Conservation (phyloP, 2,888 invertebrate genomes). For the Noctuana brunneofusca region DNA sequence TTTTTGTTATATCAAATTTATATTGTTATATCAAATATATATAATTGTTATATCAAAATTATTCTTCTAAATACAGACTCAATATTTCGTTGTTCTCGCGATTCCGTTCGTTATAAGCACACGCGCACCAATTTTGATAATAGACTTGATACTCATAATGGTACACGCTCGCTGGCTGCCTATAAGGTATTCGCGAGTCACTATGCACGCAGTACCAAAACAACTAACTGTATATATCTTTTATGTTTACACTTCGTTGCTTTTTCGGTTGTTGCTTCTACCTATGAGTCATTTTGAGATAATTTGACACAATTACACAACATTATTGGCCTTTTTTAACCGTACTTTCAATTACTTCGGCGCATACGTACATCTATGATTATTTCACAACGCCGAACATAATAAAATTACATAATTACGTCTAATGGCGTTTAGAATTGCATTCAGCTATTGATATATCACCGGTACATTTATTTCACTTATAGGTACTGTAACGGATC, state of each 20-base stretch:
- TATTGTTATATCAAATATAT: too few species aligned
- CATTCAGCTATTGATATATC: constrained; percentile 34
- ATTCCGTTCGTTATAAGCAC: constrained; percentile 27
- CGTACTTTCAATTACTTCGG: constrained; percentile 30
- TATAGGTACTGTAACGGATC: constrained; percentile 66
- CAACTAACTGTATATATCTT: constrained; percentile 66
- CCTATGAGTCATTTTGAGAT: constrained; percentile 52
- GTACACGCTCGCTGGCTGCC: constrained; percentile 51
- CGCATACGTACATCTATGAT: constrained; percentile 24
- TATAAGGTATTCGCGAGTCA: constrained; percentile 50
- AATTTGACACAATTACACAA: constrained; percentile 57
- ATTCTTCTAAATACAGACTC: not conserved
- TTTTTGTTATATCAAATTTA: too few species aligned
- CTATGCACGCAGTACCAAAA: constrained; percentile 56
- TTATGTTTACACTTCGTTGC: constrained; percentile 68
- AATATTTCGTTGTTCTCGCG: not conserved
- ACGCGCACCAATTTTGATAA: constrained; percentile 56
- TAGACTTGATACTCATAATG: constrained; percentile 53
- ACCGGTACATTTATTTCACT: constrained; percentile 58
- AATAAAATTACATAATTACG: constrained; percentile 26
- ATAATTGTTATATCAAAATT: too few species aligned
- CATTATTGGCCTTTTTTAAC: constrained; percentile 43
- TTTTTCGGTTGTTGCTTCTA: constrained; percentile 58
- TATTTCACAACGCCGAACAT: constrained; percentile 28
- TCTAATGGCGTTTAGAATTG: constrained; percentile 26